Evolutionary conservation across 1,140 invertebrate species (phyloP).

Genomic region (Heliconius hermathena): DNA sequence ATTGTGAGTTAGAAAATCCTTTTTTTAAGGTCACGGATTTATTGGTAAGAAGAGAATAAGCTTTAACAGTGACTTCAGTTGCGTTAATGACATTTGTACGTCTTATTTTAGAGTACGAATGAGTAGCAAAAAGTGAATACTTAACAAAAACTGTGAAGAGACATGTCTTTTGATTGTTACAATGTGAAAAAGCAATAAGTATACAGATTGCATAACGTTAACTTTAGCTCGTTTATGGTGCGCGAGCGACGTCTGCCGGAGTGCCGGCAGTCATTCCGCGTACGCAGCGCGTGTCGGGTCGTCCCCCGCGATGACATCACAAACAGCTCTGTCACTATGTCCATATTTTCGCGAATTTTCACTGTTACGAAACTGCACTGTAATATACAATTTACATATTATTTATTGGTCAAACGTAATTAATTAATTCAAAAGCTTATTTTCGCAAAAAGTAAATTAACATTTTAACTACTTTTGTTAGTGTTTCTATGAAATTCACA

Average conservation of each 20-base stretch:
- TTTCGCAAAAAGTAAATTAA: background rate
- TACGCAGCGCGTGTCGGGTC: constrained; percentile 60
- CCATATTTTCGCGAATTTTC: constrained; percentile 10
- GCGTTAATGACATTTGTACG: background rate
- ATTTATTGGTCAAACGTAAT: background rate
- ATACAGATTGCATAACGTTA: constrained; percentile 34
- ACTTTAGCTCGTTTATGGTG: constrained; percentile 40
- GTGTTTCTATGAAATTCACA: constrained; percentile 19
- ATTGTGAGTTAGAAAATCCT: constrained; percentile 34
- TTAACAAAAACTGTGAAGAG: background rate
- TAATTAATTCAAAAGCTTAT: background rate
- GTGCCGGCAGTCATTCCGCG: constrained; percentile 61
- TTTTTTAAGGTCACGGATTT: constrained; percentile 42
- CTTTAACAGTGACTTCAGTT: background rate
- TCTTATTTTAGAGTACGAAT: background rate
- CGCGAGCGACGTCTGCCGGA: constrained; percentile 38
- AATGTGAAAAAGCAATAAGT: constrained; percentile 27
- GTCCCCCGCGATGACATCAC: constrained; percentile 40
- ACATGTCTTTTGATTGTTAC: constrained; percentile 28
- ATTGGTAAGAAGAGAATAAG: constrained; percentile 46
- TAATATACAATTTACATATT: background rate
- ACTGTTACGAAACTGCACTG: background rate
- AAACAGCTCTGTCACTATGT: constrained; percentile 26
- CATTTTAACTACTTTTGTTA: background rate
- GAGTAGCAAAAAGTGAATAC: no score